Evolutionary conservation across 2,797 vertebrate species (phyloP), one percentile per base, ranked within the genome.

Genomic region (Artibeus jamaicensis): DNA sequence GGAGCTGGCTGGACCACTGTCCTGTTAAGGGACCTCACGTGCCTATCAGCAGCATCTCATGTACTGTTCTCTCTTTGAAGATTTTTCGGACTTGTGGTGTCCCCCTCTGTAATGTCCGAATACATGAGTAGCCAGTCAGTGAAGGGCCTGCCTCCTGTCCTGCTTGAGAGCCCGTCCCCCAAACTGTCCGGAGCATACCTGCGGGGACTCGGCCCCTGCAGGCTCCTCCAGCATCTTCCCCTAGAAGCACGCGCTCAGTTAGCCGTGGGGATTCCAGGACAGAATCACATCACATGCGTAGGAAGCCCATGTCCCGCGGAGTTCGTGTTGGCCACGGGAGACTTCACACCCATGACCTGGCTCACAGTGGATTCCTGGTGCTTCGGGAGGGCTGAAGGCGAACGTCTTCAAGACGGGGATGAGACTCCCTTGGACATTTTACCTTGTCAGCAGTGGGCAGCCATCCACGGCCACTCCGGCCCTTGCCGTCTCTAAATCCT

Each of bases 271-370:
- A 5, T 12, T 19, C 1, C 14, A 1, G 5, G 53, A 48, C 24
- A 26, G 12, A 3, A 71, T 2, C 0, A 14, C 34, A 7, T 9
- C 2, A 0, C 1, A 8, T 39, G 7, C 24, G 15, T 0, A 6
- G 12, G 14, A 6, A 12, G 21, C 44, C 59, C 39, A 14, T 2
- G 3, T 24, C 21, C 19, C 65, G 0, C 6, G n/a, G 21, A 62
- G 55, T 42, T 42, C 8, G 14, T 32, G 29, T 62, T 9, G 21
- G 0, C 14, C 50, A 7, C n/a, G 44, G 4, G 26, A 55, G 26
- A 0, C 21, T 50, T 34, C 24, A 22, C 24, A 12, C 1, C 16
- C 10, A 3, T 2, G n/a, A 1, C 48, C 14, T 50, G 48, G 26
- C 19, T 71, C 1, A 2, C 0, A 14, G 32, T 34, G 29, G 19